phyloP scores from a whole-genome alignment of 2,888 invertebrate genomes.

The Nephrotoma flavescens region DNA sequence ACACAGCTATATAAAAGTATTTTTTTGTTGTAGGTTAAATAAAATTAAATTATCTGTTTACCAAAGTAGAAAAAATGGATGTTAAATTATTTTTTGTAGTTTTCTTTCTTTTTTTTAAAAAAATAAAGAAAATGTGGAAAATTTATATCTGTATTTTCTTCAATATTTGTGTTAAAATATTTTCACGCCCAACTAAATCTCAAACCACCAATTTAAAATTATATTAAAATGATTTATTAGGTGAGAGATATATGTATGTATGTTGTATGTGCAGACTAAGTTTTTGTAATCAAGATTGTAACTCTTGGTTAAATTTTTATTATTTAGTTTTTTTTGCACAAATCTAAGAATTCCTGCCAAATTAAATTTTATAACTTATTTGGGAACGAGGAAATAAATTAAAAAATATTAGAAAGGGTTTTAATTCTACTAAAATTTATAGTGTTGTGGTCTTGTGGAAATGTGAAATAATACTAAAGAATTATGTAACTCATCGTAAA shows the following conservation, averaged over 20 bases:
- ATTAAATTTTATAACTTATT: background rate
- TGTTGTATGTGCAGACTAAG: background rate
- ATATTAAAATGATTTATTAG: background rate
- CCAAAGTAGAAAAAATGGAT: background rate
- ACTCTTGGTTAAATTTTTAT: background rate
- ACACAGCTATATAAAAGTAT: background rate
- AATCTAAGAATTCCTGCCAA: background rate
- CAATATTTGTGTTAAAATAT: background rate
- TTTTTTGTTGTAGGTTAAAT: background rate
- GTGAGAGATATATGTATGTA: background rate
- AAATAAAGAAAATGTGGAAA: background rate
- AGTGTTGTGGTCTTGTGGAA: too few relatives aligned
- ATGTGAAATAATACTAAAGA: too few relatives aligned
- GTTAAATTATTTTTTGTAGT: background rate
- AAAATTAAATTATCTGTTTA: background rate
- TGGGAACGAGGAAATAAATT: background rate
- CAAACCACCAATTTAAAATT: background rate
- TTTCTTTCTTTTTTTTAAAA: background rate
- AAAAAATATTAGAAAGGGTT: background rate
- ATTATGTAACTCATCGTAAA: too few relatives aligned
- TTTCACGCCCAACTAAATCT: background rate
- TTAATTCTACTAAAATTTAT: background rate
- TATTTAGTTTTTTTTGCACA: background rate
- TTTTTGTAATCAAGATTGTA: too few relatives aligned
- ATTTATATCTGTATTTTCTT: background rate